Base-by-base conservation (phyloP, 2,113 vertebrate species). In the Entelurus aequoreus region DNA sequence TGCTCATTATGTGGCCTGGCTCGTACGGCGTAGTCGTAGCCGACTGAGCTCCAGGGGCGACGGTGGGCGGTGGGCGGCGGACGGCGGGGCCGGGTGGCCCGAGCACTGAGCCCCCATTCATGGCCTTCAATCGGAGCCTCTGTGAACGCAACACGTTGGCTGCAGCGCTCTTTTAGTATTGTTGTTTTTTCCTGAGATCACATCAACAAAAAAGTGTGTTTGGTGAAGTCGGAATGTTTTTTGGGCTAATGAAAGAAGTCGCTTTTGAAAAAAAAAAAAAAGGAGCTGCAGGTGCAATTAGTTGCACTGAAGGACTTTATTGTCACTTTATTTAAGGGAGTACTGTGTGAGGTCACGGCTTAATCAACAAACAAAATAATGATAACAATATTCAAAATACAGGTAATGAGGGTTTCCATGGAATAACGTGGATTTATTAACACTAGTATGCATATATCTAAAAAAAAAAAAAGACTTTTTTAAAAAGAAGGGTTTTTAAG, bases 1-100 rank as follows among this genome's bases (percentile, higher is more conserved):
- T 78, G 71, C 71, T 83, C 75, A 66, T 86, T 83, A 80, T 77
- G 40, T 35, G 49, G 50, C 46, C 63, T 69, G 63, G 73, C 69
- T 48, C 59, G 70, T 71, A 52, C 76, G 65, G 65, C 69, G 66
- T 73, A 61, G 63, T 71, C 66, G 74, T 76, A 66, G 38, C 60
- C 21, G 67, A 74, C 72, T 52, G 57, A 68, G 62, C 67, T 64
- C 40, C 28, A 28, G 28, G 28, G 28, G 28, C 28, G 28, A 28
- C 28, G 28, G 28, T 28, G 28, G 28, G 64, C 67, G 74, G 67
- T 38, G 19, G 65, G 52, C 51, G 60, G 36, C 8, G 19, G 65
- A 48, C 51, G 60, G 36, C 8, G 9, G 36, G 59, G 64, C 51
- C 44, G 68, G 47, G 54, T 54, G 48, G 66, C 56, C 56, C 49